These are phyloP conservation scores for Ostrea edulis DNA, from an alignment of 1,140 invertebrate species.

Conservation along the genomic window DNA sequence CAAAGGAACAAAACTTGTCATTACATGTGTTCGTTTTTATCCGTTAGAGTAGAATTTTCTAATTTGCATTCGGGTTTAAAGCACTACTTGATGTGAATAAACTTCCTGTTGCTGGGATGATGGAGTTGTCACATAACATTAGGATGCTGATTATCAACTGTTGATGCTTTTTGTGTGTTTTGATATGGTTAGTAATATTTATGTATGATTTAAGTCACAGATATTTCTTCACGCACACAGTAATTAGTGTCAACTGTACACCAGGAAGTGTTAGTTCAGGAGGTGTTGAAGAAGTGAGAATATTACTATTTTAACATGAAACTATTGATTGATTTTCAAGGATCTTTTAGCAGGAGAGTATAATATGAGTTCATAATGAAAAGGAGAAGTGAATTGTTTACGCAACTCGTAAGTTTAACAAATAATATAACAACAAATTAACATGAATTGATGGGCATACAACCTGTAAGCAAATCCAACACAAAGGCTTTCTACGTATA, in stretches of 20 bases:
- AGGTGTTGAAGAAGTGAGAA: background rate
- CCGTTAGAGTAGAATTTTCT: background rate
- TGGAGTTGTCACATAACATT: constrained; percentile 31
- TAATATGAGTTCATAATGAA: background rate
- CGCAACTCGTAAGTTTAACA: too few species aligned
- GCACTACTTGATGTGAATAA: background rate
- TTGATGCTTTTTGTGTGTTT: background rate
- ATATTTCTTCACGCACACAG: too few species aligned
- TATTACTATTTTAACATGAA: background rate
- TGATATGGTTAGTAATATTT: background rate
- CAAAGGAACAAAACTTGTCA: too few species aligned
- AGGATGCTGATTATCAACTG: constrained; percentile 11
- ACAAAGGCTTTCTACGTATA: too few species aligned
- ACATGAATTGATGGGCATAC: too few species aligned
- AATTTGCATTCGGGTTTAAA: background rate
- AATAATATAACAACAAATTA: too few species aligned
- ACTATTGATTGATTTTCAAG: background rate
- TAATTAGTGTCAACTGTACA: background rate
- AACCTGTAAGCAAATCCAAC: too few species aligned
- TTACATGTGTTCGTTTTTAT: background rate
- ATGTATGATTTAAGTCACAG: background rate
- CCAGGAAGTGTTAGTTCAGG: background rate
- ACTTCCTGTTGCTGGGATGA: constrained; percentile 25
- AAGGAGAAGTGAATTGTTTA: too few species aligned
- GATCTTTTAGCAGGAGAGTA: background rate